Base-by-base conservation (phyloP, 1,140 invertebrate species). In the Caenorhabditis brenneri region DNA sequence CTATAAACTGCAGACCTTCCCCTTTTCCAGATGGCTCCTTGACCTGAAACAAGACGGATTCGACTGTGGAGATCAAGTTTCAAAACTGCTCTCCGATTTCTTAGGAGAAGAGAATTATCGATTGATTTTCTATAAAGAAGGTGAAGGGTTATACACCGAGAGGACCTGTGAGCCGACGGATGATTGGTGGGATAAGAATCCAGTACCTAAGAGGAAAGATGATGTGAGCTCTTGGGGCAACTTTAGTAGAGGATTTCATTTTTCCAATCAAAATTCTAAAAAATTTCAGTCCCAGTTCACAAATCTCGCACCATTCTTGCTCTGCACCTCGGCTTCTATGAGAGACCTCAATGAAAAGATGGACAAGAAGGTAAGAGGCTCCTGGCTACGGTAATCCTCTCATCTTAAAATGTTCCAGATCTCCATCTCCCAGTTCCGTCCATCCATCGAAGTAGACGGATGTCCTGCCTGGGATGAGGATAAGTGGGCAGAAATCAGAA, bases 401-500 rank as follows among this genome's bases (percentile, higher is more conserved):
- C n/a, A 7, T 2, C 19, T n/a, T 29, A 29, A n/a, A n/a, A n/a
- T n/a, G n/a, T 27, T 53, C 15, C 65, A 53, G 69, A 46, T 83
- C 0, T 85, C 86, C 10, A 87, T 87, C n/a, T 81, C 83, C 27
- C 87, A 88, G 55, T 91, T 91, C 85, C 81, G 91, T 3, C 87
- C 91, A 49, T 91, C 89, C 74, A 89, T 91, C 60, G 86, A 90
- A 22, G 88, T 90, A 6, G 83, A 87, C n/a, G 88, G 85, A 3
- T 88, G 87, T 78, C 36, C 79, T 12, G 83, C 90, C 9, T 91
- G 87, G 85, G 89, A 88, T 46, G 88, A 90, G 85, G 89, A 89
- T 36, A 24, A 65, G 19, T 87, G 85, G 86, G 36, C 74, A 27
- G 86, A 88, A 31, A n/a, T 88, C 1, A 79, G 82, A 49, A 88